Conservation (phyloP, 2,888 invertebrate genomes). For the Nezara viridula region DNA sequence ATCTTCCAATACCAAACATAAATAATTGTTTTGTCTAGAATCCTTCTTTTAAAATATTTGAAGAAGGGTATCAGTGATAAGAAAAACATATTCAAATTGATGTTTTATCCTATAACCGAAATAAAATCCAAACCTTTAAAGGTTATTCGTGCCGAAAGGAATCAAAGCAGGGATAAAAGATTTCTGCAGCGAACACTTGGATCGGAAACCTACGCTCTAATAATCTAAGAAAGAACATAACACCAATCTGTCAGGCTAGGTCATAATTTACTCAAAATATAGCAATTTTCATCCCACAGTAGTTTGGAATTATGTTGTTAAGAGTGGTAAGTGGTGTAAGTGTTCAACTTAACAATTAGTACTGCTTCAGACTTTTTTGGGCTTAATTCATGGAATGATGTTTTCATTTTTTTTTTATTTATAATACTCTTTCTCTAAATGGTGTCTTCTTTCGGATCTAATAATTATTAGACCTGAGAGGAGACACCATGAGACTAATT, state of each 20-base stretch:
- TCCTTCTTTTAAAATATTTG: no score
- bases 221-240: neutral
- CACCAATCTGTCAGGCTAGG: neutral
- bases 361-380: neutral
- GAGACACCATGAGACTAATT: no score
- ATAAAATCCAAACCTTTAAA: neutral
- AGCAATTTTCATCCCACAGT: neutral
- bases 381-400: neutral
- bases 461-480: no score
- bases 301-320: neutral
- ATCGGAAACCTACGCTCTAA: neutral
- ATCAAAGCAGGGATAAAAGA: neutral
- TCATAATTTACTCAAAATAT: conserved; percentile 23
- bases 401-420: neutral
- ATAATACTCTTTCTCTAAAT: neutral
- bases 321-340: neutral
- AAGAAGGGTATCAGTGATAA: no score
- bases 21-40: no score
- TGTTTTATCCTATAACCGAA: neutral
- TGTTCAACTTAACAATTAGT: conserved; percentile 1
- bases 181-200: neutral
- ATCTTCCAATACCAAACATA: no score
- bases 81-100: no score
- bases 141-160: neutral
- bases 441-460: neutral